phyloP scores from a whole-genome alignment of 2,113 vertebrate species.

The Campylorhamphus procurvoides region DNA sequence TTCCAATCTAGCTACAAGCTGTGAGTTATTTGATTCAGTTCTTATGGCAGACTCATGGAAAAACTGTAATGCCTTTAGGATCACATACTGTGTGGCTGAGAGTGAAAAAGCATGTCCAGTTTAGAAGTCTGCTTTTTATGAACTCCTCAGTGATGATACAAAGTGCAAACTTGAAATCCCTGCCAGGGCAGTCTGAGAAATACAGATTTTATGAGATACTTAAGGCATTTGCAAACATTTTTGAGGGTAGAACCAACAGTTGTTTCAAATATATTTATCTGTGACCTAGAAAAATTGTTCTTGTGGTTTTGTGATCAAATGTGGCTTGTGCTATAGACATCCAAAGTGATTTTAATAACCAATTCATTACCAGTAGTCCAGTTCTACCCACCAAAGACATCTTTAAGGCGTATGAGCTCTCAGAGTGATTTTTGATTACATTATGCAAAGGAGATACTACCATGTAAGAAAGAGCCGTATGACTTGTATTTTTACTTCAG shows the following conservation, averaged over 20 bases:
- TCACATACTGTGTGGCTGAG: not conserved
- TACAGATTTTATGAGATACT: constrained; percentile 9
- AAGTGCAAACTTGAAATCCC: not conserved
- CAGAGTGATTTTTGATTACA: not conserved
- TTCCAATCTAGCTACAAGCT: not conserved
- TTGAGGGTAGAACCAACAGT: not conserved
- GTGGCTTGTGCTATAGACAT: not conserved
- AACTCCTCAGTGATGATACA: not conserved
- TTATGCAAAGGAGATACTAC: not conserved
- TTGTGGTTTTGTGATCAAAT: not conserved
- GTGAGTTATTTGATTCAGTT: not conserved
- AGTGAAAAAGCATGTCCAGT: not conserved
- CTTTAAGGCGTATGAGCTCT: not conserved
- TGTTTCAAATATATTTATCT: constrained; percentile 2
- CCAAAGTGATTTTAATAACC: not conserved
- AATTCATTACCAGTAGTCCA: not conserved
- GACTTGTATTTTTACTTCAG: not conserved
- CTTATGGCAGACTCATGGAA: not conserved
- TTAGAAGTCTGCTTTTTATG: constrained; percentile 2
- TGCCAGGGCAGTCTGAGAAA: not conserved
- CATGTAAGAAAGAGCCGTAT: not conserved
- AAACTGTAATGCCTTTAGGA: not conserved
- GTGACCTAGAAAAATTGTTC: constrained; percentile 6
- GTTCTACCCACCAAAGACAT: not conserved
- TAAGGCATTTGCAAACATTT: constrained; percentile 2